Percentiles rank a stretch among this genome's conserved stretches.
Evolutionary conservation across 2,113 vertebrate genomes (phyloP).

Genomic region (Hoplias malabaricus): DNA sequence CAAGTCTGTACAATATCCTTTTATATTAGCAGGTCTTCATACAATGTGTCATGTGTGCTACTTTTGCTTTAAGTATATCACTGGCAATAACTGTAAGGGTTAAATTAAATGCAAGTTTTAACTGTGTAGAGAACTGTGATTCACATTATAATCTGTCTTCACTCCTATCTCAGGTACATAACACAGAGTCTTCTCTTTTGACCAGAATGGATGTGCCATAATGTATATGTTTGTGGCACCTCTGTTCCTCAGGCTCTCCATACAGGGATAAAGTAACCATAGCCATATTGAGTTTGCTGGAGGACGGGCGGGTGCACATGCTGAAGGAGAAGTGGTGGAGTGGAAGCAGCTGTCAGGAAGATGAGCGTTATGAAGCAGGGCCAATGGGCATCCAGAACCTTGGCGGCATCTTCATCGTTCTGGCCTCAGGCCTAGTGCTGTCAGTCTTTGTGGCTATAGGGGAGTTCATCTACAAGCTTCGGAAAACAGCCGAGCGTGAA

Average conservation of each 20-base stretch:
- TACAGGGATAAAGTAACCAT: constrained; percentile 98
- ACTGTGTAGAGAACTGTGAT: neutral
- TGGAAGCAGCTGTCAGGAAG: constrained; percentile 87
- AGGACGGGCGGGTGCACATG: constrained; percentile 93
- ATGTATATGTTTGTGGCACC: neutral
- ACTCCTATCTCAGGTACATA: too few relatives aligned
- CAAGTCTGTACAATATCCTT: too few relatives aligned
- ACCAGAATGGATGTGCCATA: too few relatives aligned
- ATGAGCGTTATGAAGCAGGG: constrained; percentile 89
- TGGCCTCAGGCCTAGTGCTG: constrained; percentile 92
- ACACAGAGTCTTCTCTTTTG: too few relatives aligned
- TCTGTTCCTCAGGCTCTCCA: constrained; percentile 81
- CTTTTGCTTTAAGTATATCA: too few relatives aligned
- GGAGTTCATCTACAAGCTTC: constrained; percentile 95
- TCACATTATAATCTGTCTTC: neutral
- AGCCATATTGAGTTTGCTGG: constrained; percentile 93
- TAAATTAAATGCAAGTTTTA: too few relatives aligned
- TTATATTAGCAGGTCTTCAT: too few relatives aligned
- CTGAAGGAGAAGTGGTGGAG: constrained; percentile 99
- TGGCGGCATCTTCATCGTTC: constrained; percentile 94
- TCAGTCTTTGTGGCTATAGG: constrained; percentile 94
- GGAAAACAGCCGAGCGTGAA: constrained; percentile 89
- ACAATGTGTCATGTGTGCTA: too few relatives aligned
- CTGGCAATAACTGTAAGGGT: too few relatives aligned
- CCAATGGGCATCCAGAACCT: constrained; percentile 96